Evolutionary conservation across 2,113 vertebrate species (phyloP), one percentile per base, ranked within the genome.

Genomic region (Nibea albiflora): DNA sequence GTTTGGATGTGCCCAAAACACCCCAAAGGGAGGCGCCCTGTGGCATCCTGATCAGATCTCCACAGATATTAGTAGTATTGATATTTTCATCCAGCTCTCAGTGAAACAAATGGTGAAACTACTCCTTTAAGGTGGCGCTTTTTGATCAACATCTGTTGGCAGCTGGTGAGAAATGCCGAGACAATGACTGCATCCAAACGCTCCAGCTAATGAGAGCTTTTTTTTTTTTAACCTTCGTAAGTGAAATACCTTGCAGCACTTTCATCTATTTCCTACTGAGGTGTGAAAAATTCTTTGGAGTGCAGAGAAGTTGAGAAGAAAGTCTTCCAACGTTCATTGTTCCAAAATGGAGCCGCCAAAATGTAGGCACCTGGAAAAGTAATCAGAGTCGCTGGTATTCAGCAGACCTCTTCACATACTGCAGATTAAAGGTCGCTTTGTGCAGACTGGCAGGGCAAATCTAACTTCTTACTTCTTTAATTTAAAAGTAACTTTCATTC

Each of bases 281-380:
- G 26, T 39, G 28, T 73, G 47, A 17, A 47, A 77, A 58, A 56
- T 42, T 28, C 54, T 39, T 2, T 31, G 57, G 24, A 74, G 44
- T 24, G 52, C 14, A 49, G 11, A 67, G 49, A n/a, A 58, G 54
- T 54, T 81, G n/a, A 26, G 46, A 46, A 80, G 47, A 39, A 39
- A 39, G n/a, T 15, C 76, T n/a, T 77, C 54, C 3, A 47, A 62
- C 42, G 72, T 58, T 64, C 61, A 77, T 26, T 67, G 56, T 64
- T 65, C 26, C 42, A 61, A 65, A 57, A 72, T 68, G 35, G 52
- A 84, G 49, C 20, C n/a, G 58, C 44, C 3, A 16, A 31, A 68
- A 49, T 75, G 46, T 82, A 50, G 22, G 49, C 87, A 44, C 64
- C 80, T 83, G 74, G 66, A 46, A 86, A 87, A 86, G 75, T 67